phyloP scores from a whole-genome alignment of 2,113 vertebrate genomes.

The Mus spicilegus region DNA sequence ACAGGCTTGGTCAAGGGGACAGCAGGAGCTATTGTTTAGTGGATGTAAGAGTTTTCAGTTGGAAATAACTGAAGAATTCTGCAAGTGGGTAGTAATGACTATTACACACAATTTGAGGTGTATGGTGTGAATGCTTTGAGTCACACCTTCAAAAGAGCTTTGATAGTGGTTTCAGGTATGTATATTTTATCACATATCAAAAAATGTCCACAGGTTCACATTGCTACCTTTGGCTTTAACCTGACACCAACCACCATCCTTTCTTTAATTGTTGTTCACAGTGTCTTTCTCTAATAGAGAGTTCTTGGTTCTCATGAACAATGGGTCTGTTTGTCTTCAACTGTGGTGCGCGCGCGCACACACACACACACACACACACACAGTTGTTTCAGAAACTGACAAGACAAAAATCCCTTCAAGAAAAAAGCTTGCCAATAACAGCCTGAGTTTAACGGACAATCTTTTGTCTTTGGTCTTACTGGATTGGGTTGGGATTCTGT shows the following conservation, averaged over 20 bases:
- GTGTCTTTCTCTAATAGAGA: slow-evolving; percentile 30
- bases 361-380: background rate
- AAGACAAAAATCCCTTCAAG: background rate
- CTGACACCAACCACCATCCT: background rate
- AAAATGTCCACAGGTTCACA: background rate
- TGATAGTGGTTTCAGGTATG: background rate
- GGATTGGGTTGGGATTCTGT: background rate
- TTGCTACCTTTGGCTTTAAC: background rate
- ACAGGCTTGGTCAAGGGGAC: background rate
- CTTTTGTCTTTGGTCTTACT: background rate
- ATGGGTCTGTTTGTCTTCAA: background rate
- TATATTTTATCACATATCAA: background rate
- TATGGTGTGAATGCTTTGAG: background rate
- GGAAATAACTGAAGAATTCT: background rate
- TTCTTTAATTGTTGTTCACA: background rate
- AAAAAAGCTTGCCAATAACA: background rate
- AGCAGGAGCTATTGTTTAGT: background rate
- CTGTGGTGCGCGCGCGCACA: background rate
- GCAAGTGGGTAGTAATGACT: background rate
- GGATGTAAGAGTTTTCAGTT: background rate
- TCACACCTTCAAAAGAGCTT: background rate
- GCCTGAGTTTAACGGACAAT: background rate
- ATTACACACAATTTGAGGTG: background rate
- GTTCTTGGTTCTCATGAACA: background rate
- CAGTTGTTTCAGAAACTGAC: slow-evolving; percentile 10